phyloP scores from a whole-genome alignment of 2,888 invertebrate species.

The Mythimna lalbum region DNA sequence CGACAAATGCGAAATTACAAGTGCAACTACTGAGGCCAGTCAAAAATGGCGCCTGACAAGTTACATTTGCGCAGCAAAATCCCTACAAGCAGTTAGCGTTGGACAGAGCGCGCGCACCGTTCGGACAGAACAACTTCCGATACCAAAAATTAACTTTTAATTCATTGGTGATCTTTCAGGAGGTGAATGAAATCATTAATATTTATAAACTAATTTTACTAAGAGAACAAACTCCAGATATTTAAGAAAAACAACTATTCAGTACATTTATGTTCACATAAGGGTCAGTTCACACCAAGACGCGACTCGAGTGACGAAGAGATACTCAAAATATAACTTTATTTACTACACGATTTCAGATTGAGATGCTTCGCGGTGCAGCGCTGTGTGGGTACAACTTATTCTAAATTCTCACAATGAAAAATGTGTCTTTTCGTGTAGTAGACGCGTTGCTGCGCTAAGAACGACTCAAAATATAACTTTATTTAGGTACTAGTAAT shows the following conservation, averaged over 20 bases:
- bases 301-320: too few species aligned
- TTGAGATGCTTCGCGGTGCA: too few species aligned
- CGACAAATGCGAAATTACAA: slow-evolving; percentile 58
- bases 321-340: too few species aligned
- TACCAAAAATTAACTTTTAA: slow-evolving; percentile 8
- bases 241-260: background rate
- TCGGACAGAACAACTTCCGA: background rate
- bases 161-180: background rate
- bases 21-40: slow-evolving; percentile 58
- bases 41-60: slow-evolving; percentile 22
- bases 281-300: too few species aligned
- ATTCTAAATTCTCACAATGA: too few species aligned
- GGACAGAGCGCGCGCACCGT: background rate
- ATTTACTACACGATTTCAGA: too few species aligned
- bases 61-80: slow-evolving; percentile 28
- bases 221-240: background rate
- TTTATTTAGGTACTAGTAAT: too few species aligned
- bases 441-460: too few species aligned
- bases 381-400: too few species aligned
- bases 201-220: background rate
- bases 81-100: background rate
- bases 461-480: too few species aligned
- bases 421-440: too few species aligned
- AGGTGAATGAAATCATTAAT: background rate
- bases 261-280: too few species aligned